phyloP scores from a whole-genome alignment of 2,888 invertebrate species.

The Celastrina argiolus region DNA sequence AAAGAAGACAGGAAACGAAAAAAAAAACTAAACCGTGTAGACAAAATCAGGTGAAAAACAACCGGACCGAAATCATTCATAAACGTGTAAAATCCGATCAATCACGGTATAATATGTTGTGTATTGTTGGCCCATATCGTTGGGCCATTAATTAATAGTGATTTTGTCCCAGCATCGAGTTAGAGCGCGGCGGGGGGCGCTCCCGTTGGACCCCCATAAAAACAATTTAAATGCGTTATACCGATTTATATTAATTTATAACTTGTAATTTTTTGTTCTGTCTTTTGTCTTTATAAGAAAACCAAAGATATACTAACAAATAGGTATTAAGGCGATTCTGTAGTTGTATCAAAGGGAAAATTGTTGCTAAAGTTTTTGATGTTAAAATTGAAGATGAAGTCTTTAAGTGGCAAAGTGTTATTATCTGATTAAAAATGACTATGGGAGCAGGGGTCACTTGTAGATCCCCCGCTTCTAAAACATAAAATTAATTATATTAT shows the following conservation, averaged over 20 bases:
- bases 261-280: not conserved
- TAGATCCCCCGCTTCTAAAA: too few species aligned
- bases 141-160: slow-evolving; percentile 5
- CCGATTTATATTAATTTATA: slow-evolving; percentile 13
- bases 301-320: too few species aligned
- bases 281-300: not conserved
- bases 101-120: not conserved
- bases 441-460: too few species aligned
- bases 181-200: slow-evolving; percentile 10
- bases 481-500: too few species aligned
- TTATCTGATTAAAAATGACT: too few species aligned
- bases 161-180: slow-evolving; percentile 12
- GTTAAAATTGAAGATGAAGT: too few species aligned
- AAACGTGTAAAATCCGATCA: slow-evolving; percentile 24
- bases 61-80: slow-evolving; percentile 14
- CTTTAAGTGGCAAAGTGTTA: too few species aligned
- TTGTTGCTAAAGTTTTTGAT: too few species aligned
- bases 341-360: too few species aligned
- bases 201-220: not conserved
- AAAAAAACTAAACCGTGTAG: not conserved
- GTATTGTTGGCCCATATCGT: not conserved
- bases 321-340: too few species aligned
- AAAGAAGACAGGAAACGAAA: not conserved
- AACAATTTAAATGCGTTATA: slow-evolving; percentile 5
- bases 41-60: not conserved